Evolutionary conservation across 2,888 invertebrate species (phyloP), one percentile per base, ranked within the genome.

Genomic region (Lepetodrilus schrolli): DNA sequence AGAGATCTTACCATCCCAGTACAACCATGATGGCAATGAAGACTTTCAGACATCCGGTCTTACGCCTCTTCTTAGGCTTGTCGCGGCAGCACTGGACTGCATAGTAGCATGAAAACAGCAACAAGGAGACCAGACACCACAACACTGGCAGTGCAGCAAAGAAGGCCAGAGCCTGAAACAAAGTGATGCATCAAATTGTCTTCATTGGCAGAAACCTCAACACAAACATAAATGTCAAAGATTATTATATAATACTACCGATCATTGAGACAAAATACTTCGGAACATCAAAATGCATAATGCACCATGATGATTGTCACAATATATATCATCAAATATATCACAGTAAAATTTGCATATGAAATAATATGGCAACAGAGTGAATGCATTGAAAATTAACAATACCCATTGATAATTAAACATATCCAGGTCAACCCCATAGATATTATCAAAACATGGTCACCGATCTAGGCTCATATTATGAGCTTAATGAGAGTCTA

Each of bases 111-210:
- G 97, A 93, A 83, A 98, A 93, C 71, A 97, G 94, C 82, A 96
- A 93, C 84, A 98, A 92, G 34, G 97, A 96, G 77, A 97, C 92
- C 87, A 98, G 96, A 87, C 97, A 93, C 94, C 96, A 95, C 47
- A 96, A 95, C 75, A 97, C 96, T n/a, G 98, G 98, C 81, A 97
- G 94, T 49, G 96, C 96, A 74, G 96, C 96, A 86, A 97, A 93
- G 89, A 98, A 96, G 68, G 97, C 96, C 91, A 98, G 93, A 86
- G 96, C 96, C 97, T 97, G 93, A 47, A 89, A 43, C 43, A 43
- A 17, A 43, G n/a, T n/a, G n/a, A n/a, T n/a, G n/a, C n/a, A n/a
- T n/a, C n/a, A n/a, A n/a, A n/a, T n/a, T n/a, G n/a, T n/a, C n/a
- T n/a, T n/a, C n/a, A n/a, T n/a, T n/a, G n/a, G n/a, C n/a, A n/a